Percentiles rank a stretch among this genome's conserved stretches.
These are phyloP conservation scores for Malacoctenus gilli DNA, from an alignment of 2,797 vertebrate genomes.

Conservation along the genomic window DNA sequence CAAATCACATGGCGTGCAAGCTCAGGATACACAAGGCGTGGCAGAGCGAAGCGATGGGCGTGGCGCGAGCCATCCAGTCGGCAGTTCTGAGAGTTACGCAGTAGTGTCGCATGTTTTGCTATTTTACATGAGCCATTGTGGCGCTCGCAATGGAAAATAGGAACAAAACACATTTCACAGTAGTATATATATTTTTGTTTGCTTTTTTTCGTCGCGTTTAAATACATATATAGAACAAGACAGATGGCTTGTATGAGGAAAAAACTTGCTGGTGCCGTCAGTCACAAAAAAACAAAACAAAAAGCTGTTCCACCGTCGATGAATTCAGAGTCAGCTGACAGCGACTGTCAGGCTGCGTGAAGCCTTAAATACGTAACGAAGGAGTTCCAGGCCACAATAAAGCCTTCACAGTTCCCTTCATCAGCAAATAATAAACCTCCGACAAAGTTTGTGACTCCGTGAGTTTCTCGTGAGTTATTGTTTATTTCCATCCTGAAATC, in stretches of 20 bases:
- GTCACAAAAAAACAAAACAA: conserved; percentile 37
- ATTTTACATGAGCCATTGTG: conserved; percentile 56
- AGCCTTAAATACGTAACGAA: conserved; percentile 68
- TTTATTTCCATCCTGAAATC: conserved; percentile 74
- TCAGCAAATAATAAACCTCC: conserved; percentile 62
- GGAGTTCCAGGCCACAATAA: conserved; percentile 58
- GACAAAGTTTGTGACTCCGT: conserved; percentile 58
- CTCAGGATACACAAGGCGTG: conserved; percentile 41
- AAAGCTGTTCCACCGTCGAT: conserved; percentile 45
- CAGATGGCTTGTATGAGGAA: conserved; percentile 73
- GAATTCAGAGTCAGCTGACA: conserved; percentile 53
- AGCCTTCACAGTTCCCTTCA: conserved; percentile 59
- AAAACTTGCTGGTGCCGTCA: conserved; percentile 75
- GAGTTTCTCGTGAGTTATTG: conserved; percentile 60
- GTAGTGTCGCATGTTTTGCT: conserved; percentile 48
- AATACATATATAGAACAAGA: conserved; percentile 79
- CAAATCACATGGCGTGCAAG: conserved; percentile 66
- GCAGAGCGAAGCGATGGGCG: conserved; percentile 50
- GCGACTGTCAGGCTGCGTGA: conserved; percentile 60
- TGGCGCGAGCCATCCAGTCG: conserved; percentile 23
- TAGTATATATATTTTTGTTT: conserved; percentile 76
- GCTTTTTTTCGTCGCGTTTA: conserved; percentile 68
- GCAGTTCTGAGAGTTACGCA: conserved; percentile 33
- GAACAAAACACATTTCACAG: conserved; percentile 82
- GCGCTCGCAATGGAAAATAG: conserved; percentile 66